Evolutionary conservation across 1,140 invertebrate species (phyloP), one percentile per base, ranked within the genome.

Genomic region (Zaprionus lachaisei): DNA sequence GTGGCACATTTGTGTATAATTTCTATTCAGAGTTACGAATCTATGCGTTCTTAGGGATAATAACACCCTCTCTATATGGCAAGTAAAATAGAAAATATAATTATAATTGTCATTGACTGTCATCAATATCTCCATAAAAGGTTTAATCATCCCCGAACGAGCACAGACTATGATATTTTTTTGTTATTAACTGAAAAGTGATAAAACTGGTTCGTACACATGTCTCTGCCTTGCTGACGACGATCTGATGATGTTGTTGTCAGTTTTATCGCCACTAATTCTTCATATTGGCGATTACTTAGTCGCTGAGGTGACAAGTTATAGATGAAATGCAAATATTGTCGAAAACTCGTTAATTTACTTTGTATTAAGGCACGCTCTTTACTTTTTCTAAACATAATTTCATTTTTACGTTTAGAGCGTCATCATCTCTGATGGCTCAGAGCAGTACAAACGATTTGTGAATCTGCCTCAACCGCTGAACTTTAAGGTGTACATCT

Each of bases 401-500:
- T 9, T 47, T 47, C 6, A 24, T 51, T 24, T 54, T 26, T 47
- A 57, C 72, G 38, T 66, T 0, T 70, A 95, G 94, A 92, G 85
- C 57, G 91, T 94, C 2, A 77, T 92, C 12, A 85, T 95, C 56
- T 89, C 91, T 60, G 93, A 94, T 82, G 93, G 94, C 11, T 93
- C 93, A 9, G 93, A 94, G 47, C 92, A 94, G 41, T 93, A 93
- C 24, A 93, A 93, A 58, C 93, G 94, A 60, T 95, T 94, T 92
- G 81, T 93, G 17, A 94, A 94, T 58, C 72, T 94, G 56, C 95
- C 95, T 0, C 93, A 95, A 70, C 94, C 94, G 3, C 81, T 95
- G 7, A 93, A 93, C 49, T 95, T 95, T 68, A 95, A 95, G 92
- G 94, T 97, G 37, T 97, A 96, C 81, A 94, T 97, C 67, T 97